These are phyloP conservation scores for Apostichopus californicus DNA, from an alignment of 35 echinoderm and acorn worm genomes.

Conservation along the genomic window DNA sequence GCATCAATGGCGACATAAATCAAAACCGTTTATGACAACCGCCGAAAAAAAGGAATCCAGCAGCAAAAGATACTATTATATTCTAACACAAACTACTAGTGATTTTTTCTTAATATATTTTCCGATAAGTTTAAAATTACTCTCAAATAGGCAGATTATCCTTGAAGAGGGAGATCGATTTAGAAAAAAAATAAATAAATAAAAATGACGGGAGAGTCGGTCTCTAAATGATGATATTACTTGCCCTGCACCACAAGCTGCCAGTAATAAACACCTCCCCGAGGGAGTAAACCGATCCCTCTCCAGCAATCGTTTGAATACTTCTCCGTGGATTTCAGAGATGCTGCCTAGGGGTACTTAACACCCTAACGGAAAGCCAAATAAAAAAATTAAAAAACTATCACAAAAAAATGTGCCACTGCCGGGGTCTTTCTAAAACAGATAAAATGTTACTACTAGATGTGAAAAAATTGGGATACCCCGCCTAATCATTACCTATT, in stretches of 20 bases:
- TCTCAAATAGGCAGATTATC: slow-evolving; percentile 6
- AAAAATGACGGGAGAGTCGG: no score
- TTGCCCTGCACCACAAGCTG: background rate
- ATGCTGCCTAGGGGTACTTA: slow-evolving; percentile 31
- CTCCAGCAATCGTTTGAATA: background rate
- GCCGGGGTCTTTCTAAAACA: no score
- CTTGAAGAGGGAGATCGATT: background rate
- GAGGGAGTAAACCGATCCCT: background rate
- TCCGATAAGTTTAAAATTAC: background rate
- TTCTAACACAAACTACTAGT: background rate
- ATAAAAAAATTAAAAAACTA: background rate
- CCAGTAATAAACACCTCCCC: slow-evolving; percentile 29
- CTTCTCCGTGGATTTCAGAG: slow-evolving; percentile 8
- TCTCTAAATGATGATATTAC: no score
- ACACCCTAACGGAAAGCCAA: background rate
- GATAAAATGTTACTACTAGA: no score
- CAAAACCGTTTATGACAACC: background rate
- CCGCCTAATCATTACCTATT: background rate
- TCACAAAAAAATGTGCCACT: background rate
- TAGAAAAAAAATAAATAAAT: background rate
- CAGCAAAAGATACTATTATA: background rate
- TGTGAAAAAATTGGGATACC: no score
- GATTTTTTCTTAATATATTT: background rate
- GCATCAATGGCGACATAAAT: background rate
- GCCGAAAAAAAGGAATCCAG: background rate